Evolutionary conservation across 2,888 invertebrate species (phyloP).

Genomic region (Amitus sp.): DNA sequence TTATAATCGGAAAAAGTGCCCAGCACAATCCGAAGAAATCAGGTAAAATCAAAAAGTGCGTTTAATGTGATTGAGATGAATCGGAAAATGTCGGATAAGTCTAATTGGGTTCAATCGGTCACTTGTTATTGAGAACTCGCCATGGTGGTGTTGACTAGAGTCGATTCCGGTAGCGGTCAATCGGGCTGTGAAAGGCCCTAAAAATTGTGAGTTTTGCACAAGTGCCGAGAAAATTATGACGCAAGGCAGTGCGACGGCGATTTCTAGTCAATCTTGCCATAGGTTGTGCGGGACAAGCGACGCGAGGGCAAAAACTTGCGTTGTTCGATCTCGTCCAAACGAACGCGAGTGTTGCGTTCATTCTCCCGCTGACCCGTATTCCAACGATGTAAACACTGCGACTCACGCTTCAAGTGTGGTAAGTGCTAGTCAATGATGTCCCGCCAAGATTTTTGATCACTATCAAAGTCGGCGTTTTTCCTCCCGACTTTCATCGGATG

Average conservation of each 20-base stretch:
- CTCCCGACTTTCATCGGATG: too few species aligned
- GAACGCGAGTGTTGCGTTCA: constrained; percentile 35
- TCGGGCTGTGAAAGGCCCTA: constrained; percentile 25
- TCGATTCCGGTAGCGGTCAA: too few species aligned
- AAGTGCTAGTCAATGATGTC: constrained; percentile 35
- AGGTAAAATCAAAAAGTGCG: too few species aligned
- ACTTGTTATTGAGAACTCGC: too few species aligned
- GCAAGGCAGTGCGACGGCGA: constrained; percentile 37
- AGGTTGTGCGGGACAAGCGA: constrained; percentile 36
- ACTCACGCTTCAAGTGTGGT: constrained; percentile 24
- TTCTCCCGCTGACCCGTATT: constrained; percentile 39
- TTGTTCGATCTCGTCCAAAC: constrained; percentile 39
- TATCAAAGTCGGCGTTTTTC: too few species aligned
- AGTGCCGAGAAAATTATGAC: constrained; percentile 39
- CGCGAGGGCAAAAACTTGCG: constrained; percentile 37
- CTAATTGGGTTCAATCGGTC: too few species aligned
- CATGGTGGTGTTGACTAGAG: too few species aligned
- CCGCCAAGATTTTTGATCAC: too few species aligned
- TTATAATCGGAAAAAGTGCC: too few species aligned
- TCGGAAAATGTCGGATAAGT: too few species aligned
- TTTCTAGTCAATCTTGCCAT: constrained; percentile 40
- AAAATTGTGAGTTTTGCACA: constrained; percentile 34
- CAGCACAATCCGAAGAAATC: too few species aligned
- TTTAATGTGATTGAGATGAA: too few species aligned
- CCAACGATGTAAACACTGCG: constrained; percentile 36